These are phyloP conservation scores for Sprattus sprattus DNA, from an alignment of 2,113 vertebrate genomes.

Conservation along the genomic window DNA sequence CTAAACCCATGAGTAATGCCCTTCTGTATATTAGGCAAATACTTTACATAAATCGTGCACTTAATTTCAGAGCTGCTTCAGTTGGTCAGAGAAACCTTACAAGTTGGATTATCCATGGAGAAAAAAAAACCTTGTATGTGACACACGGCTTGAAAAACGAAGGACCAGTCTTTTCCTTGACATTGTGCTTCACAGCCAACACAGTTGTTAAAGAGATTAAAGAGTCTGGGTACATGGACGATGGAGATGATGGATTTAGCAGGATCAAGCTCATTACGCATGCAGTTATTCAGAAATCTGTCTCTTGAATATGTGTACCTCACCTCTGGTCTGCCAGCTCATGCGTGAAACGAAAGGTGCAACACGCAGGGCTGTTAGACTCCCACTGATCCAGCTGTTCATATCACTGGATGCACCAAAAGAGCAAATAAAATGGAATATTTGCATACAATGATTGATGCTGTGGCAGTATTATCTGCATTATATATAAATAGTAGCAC, in stretches of 20 bases:
- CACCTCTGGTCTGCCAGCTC: conserved; percentile 38
- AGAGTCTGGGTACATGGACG: conserved; percentile 33
- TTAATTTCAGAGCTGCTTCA: conserved; percentile 19
- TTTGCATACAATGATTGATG: conserved; percentile 41
- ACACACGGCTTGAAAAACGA: conserved; percentile 12
- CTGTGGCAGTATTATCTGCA: conserved; percentile 7
- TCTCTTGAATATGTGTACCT: conserved; percentile 37
- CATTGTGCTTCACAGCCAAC: conserved; percentile 43
- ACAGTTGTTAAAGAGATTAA: conserved; percentile 50
- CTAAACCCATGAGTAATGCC: background rate
- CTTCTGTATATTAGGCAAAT: background rate
- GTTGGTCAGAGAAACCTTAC: conserved; percentile 25
- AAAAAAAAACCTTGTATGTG: conserved; percentile 25
- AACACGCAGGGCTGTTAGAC: conserved; percentile 23
- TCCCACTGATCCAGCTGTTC: conserved; percentile 39
- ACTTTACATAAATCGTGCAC: background rate
- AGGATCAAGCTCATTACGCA: conserved; percentile 52
- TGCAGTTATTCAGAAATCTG: conserved; percentile 49
- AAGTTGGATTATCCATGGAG: conserved; percentile 36
- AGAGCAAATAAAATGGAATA: conserved; percentile 23
- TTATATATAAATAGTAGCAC: background rate
- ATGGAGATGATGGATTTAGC: conserved; percentile 45
- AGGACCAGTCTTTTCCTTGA: conserved; percentile 29
- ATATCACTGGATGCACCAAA: conserved; percentile 34
- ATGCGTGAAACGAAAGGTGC: conserved; percentile 39